Evolutionary conservation across 2,113 vertebrate species (phyloP).

Genomic region (Xerus inauris): DNA sequence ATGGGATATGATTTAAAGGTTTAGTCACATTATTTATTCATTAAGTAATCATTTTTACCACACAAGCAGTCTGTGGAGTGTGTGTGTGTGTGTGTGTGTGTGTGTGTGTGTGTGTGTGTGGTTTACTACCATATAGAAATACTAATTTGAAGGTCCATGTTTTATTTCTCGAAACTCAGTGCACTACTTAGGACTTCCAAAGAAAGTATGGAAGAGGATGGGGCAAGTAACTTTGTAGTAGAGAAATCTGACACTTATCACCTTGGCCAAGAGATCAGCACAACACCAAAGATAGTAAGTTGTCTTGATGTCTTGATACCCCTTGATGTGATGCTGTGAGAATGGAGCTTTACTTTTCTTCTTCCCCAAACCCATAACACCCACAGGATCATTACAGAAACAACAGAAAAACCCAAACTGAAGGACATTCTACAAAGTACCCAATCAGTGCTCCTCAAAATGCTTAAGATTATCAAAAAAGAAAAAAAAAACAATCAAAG

Average conservation of each 20-base stretch:
- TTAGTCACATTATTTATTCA: not conserved
- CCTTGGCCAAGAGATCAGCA: not conserved
- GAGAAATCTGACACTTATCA: not conserved
- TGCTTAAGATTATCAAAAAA: not conserved
- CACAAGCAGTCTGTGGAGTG: not conserved
- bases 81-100: not conserved
- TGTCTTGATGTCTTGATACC: not conserved
- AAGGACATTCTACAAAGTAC: constrained; percentile 7
- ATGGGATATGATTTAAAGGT: not conserved
- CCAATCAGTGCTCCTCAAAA: not conserved
- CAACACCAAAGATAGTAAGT: not conserved
- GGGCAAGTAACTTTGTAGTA: not conserved
- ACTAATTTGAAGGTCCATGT: not conserved
- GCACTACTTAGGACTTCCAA: not conserved
- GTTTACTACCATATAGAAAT: not conserved
- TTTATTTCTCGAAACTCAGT: not conserved
- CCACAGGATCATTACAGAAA: not conserved
- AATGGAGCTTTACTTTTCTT: not conserved
- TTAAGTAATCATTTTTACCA: constrained; percentile 6
- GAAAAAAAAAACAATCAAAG: not conserved
- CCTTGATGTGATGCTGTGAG: not conserved
- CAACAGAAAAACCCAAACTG: not conserved
- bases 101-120: not conserved
- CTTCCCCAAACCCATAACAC: not conserved
- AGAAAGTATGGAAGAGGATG: not conserved